phyloP scores from a whole-genome alignment of 1,140 invertebrate genomes.

The Aphis gossypii region DNA sequence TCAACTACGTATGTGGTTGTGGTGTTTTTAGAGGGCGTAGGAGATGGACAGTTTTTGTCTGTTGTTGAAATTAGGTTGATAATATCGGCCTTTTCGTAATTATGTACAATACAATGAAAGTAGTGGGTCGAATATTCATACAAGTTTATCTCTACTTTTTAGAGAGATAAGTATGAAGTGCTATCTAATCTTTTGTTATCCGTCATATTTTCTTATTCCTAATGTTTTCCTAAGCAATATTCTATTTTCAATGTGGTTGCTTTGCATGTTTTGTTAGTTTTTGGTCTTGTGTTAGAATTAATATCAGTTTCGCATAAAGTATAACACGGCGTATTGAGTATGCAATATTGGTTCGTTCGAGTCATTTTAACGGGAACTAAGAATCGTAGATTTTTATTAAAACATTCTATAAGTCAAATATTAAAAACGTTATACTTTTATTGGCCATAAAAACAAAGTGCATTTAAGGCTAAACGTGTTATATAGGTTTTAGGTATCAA shows the following conservation, averaged over 20 bases:
- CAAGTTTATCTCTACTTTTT: background rate
- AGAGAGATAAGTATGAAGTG: background rate
- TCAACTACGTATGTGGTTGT: background rate
- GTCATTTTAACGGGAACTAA: background rate
- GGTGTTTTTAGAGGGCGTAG: background rate
- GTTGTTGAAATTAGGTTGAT: background rate
- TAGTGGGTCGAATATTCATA: background rate
- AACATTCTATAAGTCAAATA: background rate
- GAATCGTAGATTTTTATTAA: background rate
- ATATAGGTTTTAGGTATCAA: background rate
- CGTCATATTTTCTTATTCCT: background rate
- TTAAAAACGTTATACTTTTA: background rate
- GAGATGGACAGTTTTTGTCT: background rate
- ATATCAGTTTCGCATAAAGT: background rate
- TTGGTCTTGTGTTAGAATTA: background rate
- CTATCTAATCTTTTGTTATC: background rate
- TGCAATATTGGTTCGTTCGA: background rate
- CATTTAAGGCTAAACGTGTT: background rate
- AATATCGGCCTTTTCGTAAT: background rate
- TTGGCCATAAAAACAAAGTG: conserved; percentile 1
- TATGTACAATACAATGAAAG: background rate
- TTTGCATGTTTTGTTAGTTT: background rate
- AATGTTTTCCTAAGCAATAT: background rate
- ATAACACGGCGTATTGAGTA: background rate
- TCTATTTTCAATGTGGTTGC: background rate